Evolutionary conservation across 2,113 vertebrate genomes (phyloP).

Genomic region (Rhodinocichla rosea): DNA sequence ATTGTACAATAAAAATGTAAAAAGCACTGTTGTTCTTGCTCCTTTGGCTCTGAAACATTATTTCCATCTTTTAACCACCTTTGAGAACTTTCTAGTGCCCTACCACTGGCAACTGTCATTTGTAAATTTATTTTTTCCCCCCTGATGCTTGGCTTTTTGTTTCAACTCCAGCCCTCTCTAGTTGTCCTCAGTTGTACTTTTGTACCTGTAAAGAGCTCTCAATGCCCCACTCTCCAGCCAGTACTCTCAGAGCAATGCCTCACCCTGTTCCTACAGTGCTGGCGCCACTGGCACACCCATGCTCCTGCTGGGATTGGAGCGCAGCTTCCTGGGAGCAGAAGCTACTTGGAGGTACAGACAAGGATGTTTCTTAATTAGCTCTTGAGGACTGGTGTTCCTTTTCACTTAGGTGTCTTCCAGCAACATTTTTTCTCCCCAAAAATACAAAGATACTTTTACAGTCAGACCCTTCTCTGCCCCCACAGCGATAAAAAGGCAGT

Average conservation of each 20-base stretch:
- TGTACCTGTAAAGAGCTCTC: background rate
- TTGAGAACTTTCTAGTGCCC: background rate
- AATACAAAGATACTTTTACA: background rate
- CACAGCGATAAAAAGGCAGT: background rate
- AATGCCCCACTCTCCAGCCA: background rate
- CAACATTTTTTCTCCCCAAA: background rate
- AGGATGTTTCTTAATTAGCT: background rate
- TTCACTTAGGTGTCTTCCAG: background rate
- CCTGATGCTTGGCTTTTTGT: background rate
- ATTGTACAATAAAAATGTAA: background rate
- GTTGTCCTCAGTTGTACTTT: background rate
- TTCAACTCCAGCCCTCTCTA: background rate
- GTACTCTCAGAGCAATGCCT: background rate
- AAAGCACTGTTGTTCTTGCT: background rate
- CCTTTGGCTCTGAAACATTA: background rate
- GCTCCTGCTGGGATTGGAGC: background rate
- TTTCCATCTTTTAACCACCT: background rate
- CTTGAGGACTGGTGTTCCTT: background rate
- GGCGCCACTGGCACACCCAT: rapidly evolving
- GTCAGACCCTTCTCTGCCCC: background rate
- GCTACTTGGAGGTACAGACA: rapidly evolving
- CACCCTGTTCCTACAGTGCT: background rate
- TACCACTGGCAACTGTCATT: background rate
- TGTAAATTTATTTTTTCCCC: background rate
- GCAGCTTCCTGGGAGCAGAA: background rate